Evolutionary conservation across 2,888 invertebrate genomes (phyloP), one percentile per base, ranked within the genome.

Genomic region (Aphrophora alni): DNA sequence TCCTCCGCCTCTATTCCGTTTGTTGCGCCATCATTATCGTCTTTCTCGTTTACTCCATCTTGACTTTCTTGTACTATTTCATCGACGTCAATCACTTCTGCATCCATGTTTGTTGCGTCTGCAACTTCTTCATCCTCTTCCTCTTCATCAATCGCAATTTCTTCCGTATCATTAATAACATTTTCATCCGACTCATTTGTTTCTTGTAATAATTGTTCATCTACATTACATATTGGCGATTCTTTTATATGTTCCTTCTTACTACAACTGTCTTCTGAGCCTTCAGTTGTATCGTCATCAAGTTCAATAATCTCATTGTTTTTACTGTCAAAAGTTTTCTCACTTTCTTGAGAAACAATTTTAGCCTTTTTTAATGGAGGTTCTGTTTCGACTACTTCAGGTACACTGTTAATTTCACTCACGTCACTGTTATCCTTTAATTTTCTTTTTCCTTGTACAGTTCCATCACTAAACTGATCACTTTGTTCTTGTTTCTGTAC

Each of bases 41-140:
- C 82, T 33, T 79, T 75, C 4, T 72, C 24, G 33, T 77, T 82
- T n/a, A 72, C 77, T 72, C 82, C 82, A 17, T 82, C 81, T 74
- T 84, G 82, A 81, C 44, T 80, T 84, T 25, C 82, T 68, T 68
- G 82, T 26, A 8, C 82, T 51, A 21, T 78, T 0, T 70, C 78
- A 17, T 83, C 83, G n/a, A 78, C 33, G 12, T 75, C 77, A 75
- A 44, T 74, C 24, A 71, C 51, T 27, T 80, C 75, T 14, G 25
- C 82, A 69, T 80, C 81, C 14, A 76, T 83, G 3, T 84, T 75
- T 25, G 70, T 17, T n/a, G 24, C 38, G 4, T 17, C 38, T 5
- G 27, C 25, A 33, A 28, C 71, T 17, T 71, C 71, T 8, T 33
- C n/a, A 21, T 75, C 74, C 14, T 51, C 74, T 5, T 74, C 74